Percentiles rank a stretch among this genome's conserved stretches.
Evolutionary conservation across 2,888 invertebrate genomes (phyloP).

Genomic region (Amiota communis): DNA sequence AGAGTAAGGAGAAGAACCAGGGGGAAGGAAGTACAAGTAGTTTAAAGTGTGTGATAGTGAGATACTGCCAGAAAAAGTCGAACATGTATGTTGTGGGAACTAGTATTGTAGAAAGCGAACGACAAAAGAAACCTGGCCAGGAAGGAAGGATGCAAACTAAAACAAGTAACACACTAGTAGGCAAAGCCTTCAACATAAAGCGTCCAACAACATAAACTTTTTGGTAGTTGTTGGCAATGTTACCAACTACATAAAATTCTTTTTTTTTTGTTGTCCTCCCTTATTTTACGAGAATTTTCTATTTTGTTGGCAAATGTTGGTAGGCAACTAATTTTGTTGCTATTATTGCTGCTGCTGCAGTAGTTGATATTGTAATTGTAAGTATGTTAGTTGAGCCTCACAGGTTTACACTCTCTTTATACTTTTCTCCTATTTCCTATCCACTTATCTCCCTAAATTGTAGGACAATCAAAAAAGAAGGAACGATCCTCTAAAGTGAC

Average conservation of each 20-base stretch:
- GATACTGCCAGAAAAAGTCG: neutral
- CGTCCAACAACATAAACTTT: neutral
- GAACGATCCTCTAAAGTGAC: neutral
- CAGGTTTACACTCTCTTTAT: too few relatives aligned
- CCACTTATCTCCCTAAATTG: too few relatives aligned
- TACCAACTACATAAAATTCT: neutral
- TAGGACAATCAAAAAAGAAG: too few relatives aligned
- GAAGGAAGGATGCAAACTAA: neutral
- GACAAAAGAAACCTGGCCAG: constrained; percentile 1
- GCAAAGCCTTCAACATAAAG: neutral
- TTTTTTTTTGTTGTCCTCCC: neutral
- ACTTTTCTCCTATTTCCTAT: too few relatives aligned
- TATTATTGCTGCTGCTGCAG: neutral
- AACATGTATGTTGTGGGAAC: neutral
- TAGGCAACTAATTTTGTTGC: neutral
- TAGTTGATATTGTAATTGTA: neutral
- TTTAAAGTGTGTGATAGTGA: constrained; percentile 9
- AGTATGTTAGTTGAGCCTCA: too few relatives aligned
- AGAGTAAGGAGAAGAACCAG: too few relatives aligned
- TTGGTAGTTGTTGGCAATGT: neutral
- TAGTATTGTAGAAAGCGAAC: constrained; percentile 19
- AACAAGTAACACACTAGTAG: neutral
- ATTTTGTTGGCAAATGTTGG: constrained; percentile 4
- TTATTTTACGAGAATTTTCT: too few relatives aligned
- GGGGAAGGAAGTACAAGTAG: too few relatives aligned